Base-by-base conservation (phyloP, 1,140 invertebrate species). In the Drosophila paulistorum region DNA sequence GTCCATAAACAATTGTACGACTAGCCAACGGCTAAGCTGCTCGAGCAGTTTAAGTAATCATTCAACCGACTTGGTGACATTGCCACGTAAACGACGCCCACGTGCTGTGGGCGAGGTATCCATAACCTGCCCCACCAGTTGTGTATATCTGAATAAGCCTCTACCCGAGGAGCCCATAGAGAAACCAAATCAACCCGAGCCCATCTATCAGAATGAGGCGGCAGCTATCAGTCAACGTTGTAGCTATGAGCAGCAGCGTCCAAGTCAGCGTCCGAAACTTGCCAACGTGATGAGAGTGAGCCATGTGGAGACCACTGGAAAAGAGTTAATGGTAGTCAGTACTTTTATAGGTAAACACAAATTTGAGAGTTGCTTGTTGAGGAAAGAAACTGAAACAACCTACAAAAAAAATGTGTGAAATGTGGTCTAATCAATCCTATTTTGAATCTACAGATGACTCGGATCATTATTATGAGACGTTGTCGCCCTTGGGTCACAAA, bases 391-490 rank as follows among this genome's bases (percentile, higher is more conserved):
- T 30, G 23, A 26, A 26, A 26, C 2, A 26, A 26, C 23, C 3
- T 3, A 26, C 30, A 14, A 45, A 2, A 7, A 2, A 14, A 14
- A 14, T 48, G 14, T 20, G 9, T 2, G 1, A 17, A 20, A 48
- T 37, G 0, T 37, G 9, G 2, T 17, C 9, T 51, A 51, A 51
- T 23, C 17, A 2, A 23, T 26, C 9, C 3, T 33, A 26, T 0
- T 39, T 7, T 35, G 68, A 9, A 7, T n/a, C 63, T 14, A 2
- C 61, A 92, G 91, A 92, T 79, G 94, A 94, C 91, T 93, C 93
- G 5, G 94, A 94, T 68, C 94, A 95, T 74, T 92, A 94, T 68
- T 95, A 95, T 84, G 94, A 95, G 90, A 93, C 93, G 20, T 90
- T 95, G 68, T 93, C 93, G 71, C 92, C 92, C 13, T 61, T 80